A percentile compares a stretch with the other conserved stretches of the same genome.
These are phyloP conservation scores for Rutpela maculata DNA, from an alignment of 2,888 invertebrate species.

Conservation along the genomic window DNA sequence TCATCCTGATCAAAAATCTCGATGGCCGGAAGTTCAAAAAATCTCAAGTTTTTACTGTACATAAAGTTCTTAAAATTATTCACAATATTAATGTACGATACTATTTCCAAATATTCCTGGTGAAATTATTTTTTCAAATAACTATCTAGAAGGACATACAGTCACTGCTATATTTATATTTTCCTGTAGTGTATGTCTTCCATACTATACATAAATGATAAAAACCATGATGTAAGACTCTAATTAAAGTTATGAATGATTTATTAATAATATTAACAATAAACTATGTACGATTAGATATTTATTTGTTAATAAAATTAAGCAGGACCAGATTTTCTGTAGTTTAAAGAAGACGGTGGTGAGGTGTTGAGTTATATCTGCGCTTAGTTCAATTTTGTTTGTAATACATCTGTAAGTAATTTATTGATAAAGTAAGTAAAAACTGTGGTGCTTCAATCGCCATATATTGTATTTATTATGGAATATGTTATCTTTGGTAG, in stretches of 20 bases:
- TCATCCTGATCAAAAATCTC: no score
- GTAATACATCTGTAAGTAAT: conserved; percentile 1
- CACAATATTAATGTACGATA: no score
- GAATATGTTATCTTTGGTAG: no score
- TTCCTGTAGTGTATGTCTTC: conserved; percentile 14
- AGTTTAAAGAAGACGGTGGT: conserved; percentile 31
- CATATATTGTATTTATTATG: not conserved
- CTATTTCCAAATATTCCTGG: no score
- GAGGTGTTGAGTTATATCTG: conserved; percentile 20
- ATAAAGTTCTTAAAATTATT: no score
- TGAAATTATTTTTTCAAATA: not conserved
- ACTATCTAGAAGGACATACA: not conserved
- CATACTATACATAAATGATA: conserved; percentile 21
- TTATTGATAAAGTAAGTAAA: no score
- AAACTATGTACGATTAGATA: conserved; percentile 44
- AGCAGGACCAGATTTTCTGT: conserved; percentile 22
- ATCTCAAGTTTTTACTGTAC: no score
- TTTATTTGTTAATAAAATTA: conserved; percentile 20
- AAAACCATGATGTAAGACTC: conserved; percentile 46
- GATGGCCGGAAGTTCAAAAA: no score
- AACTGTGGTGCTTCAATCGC: no score
- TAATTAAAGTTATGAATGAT: conserved; percentile 48
- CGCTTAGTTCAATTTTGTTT: not conserved
- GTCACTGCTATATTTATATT: conserved; percentile 36
- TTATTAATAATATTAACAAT: conserved; percentile 39